Percentiles rank a stretch among this genome's conserved stretches.
These are phyloP conservation scores for Orthonyx spaldingii DNA, from an alignment of 2,113 vertebrate genomes.

Conservation along the genomic window DNA sequence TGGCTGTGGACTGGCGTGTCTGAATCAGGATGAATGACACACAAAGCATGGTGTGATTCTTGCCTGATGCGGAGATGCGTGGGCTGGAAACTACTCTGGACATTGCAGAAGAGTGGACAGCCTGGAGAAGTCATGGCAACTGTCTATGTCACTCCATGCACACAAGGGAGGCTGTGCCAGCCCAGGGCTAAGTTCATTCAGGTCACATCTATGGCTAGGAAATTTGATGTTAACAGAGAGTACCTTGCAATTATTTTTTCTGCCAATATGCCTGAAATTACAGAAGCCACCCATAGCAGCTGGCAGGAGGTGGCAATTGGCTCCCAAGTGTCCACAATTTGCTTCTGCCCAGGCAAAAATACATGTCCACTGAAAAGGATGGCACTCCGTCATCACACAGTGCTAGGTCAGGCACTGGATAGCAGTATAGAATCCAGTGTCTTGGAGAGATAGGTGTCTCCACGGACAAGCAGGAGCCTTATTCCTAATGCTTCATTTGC, in stretches of 20 bases:
- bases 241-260: background rate
- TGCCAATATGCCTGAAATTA: background rate
- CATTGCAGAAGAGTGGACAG: background rate
- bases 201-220: background rate
- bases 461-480: background rate
- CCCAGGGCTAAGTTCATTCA: background rate
- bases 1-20: background rate
- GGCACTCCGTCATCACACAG: rapidly evolving
- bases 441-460: background rate
- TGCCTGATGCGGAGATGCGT: background rate
- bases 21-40: background rate
- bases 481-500: background rate
- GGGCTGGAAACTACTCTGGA: background rate
- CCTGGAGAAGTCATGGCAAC: background rate
- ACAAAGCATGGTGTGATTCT: background rate
- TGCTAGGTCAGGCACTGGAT: background rate
- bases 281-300: background rate
- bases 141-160: rapidly evolving
- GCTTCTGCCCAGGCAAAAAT: background rate
- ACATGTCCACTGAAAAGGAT: background rate
- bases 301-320: background rate
- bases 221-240: background rate
- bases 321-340: background rate
- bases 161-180: background rate
- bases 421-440: background rate